Conservation (phyloP, 1,140 invertebrate species). For the Drosophila asahinai region DNA sequence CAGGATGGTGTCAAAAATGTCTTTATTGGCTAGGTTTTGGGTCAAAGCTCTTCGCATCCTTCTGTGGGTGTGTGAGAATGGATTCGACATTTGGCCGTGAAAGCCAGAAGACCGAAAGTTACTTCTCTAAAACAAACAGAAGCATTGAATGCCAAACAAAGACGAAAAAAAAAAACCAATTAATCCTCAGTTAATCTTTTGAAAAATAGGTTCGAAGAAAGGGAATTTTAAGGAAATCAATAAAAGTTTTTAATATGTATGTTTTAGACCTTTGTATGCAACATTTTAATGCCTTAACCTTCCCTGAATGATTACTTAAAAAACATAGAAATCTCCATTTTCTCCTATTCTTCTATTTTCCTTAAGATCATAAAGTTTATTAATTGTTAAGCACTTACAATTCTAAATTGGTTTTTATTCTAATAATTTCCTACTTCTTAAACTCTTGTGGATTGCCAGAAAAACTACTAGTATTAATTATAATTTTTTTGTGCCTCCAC, state of each 20-base stretch:
- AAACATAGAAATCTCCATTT: too few relatives aligned
- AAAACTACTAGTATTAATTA: neutral
- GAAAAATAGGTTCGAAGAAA: neutral
- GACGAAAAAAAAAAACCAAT: slow-evolving; percentile 77
- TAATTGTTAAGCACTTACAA: too few relatives aligned
- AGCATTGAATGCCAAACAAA: slow-evolving; percentile 47
- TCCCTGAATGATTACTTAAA: too few relatives aligned
- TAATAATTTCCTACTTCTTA: too few relatives aligned
- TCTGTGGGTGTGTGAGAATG: slow-evolving; percentile 15
- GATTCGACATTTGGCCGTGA: slow-evolving; percentile 16
- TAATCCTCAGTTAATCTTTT: slow-evolving; percentile 77
- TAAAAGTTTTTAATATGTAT: neutral
- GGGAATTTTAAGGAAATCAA: neutral
- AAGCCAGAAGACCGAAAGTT: slow-evolving; percentile 56
- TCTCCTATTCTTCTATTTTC: too few relatives aligned
- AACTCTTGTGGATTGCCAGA: neutral
- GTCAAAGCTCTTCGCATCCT: slow-evolving; percentile 48
- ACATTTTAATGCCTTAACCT: too few relatives aligned
- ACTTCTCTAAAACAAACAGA: slow-evolving; percentile 73
- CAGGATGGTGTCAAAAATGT: slow-evolving; percentile 53
- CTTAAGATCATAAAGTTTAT: too few relatives aligned
- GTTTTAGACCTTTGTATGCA: too few relatives aligned
- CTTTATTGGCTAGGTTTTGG: slow-evolving; percentile 53
- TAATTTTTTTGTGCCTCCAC: neutral
- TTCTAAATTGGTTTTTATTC: too few relatives aligned